Base-by-base conservation (phyloP, 2,797 vertebrate genomes). In the Urocyon cinereoargenteus region DNA sequence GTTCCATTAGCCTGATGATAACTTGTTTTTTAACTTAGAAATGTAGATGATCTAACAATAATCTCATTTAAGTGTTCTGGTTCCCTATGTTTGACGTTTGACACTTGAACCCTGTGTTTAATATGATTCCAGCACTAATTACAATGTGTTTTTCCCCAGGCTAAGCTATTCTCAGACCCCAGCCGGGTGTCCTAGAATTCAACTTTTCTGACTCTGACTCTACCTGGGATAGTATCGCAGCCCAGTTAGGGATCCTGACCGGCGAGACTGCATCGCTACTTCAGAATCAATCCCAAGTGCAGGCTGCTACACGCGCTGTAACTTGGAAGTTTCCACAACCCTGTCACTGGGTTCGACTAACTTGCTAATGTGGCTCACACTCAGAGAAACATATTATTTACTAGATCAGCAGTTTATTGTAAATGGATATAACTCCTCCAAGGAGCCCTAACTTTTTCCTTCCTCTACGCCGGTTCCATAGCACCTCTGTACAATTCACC, bases 11-110 rank as follows among this genome's bases (percentile, higher is more conserved):
- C 34, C 55, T 94, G 13, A n/a, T 82, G 15, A 51, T 79, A 45
- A 53, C 86, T 86, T 68, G n/a, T 72, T 73, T 93, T 90, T 93
- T 61, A 77, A 88, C 22, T 86, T 73, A 73, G 73, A 53, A 77
- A 77, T 57, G 21, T 34, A 55, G 62, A 49, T 73, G 88, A n/a
- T 75, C 62, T 61, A 75, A 93, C 12, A 49, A 24, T n/a, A 75
- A 82, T 70, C 24, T 82, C 40, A 64, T 49, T 73, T 73, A 78
- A 78, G 36, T 78, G 31, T 84, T 51, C 77, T 84, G 57, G 24
- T 77, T 83, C 34, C 51, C 57, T 83, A 15, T 10, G 24, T 88
- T 75, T 85, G 92, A 51, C 68, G 24, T 88, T 75, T 85, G 92
- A 51, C 68, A 55, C 6, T 73, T 57, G 45, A 34, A 86, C 24